Conservation (phyloP, 2,888 invertebrate genomes). For the Pyralis farinalis region DNA sequence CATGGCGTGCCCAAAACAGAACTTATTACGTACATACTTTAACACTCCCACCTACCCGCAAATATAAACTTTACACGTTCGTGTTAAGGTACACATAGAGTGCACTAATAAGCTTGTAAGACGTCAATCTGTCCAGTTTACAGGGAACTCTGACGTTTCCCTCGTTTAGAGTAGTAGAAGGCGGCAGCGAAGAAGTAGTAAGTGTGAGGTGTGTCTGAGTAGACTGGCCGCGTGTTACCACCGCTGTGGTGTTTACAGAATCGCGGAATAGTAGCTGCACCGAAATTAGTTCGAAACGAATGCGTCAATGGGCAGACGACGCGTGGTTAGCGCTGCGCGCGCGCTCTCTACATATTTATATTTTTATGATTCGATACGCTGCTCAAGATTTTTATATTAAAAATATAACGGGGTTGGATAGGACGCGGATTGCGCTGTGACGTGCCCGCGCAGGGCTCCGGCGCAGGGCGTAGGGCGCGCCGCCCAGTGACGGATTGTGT, state of each 20-base stretch:
- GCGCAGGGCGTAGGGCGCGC: conserved; percentile 23
- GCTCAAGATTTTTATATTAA: conserved; percentile 65
- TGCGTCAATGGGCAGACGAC: conserved; percentile 75
- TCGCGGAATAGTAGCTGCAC: conserved; percentile 77
- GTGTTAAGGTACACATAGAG: conserved; percentile 17
- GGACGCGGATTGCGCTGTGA: conserved; percentile 39
- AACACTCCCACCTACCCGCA: conserved; percentile 12
- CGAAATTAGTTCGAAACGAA: conserved; percentile 77
- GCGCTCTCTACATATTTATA: conserved; percentile 68
- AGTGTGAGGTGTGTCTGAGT: conserved; percentile 38
- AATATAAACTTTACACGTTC: conserved; percentile 28
- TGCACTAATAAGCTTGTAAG: conserved; percentile 35
- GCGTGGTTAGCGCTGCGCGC: conserved; percentile 50
- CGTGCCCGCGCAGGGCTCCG: conserved; percentile 50
- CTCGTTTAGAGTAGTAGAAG: conserved; percentile 24
- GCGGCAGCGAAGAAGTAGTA: conserved; percentile 28
- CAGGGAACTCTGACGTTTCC: conserved; percentile 39
- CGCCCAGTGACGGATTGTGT: conserved; percentile 20
- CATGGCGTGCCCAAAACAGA: conserved; percentile 74
- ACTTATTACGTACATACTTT: conserved; percentile 64
- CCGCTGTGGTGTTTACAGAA: conserved; percentile 74
- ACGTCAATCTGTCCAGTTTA: conserved; percentile 39
- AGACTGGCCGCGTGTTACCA: conserved; percentile 51
- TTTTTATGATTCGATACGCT: conserved; percentile 71
- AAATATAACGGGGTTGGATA: conserved; percentile 56